Percentiles rank a stretch among this genome's conserved stretches.
phyloP scores from a whole-genome alignment of 64 coral and sea anemone species.

The Montipora efflorescens region DNA sequence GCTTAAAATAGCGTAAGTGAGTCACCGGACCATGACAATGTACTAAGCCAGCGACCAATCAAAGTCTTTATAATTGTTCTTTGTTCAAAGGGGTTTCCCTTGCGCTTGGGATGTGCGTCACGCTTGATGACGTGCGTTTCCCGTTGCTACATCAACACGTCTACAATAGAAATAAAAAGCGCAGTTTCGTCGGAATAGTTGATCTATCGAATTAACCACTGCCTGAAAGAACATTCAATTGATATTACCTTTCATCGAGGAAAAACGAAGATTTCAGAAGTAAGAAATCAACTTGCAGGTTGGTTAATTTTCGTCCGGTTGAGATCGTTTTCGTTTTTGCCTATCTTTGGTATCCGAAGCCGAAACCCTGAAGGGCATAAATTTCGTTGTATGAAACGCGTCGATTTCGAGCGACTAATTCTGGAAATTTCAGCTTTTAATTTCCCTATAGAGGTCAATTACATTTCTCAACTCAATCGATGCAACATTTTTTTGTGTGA shows the following conservation, averaged over 20 bases:
- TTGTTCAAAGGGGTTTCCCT: constrained; percentile 7
- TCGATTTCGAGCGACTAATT: no score
- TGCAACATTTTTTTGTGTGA: no score
- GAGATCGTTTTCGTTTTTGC: no score
- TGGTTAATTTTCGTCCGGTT: background rate
- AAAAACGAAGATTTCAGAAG: constrained; percentile 1
- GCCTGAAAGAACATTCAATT: background rate
- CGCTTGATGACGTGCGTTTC: background rate
- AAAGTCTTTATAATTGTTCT: background rate
- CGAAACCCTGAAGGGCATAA: no score
- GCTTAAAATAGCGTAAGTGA: background rate
- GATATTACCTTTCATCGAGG: background rate
- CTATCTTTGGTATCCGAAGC: no score
- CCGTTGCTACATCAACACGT: background rate
- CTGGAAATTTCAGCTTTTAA: no score
- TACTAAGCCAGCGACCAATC: background rate
- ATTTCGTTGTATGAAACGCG: no score
- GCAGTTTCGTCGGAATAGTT: background rate
- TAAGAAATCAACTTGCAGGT: background rate
- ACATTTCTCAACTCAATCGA: no score
- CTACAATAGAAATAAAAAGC: background rate
- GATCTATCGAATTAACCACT: background rate
- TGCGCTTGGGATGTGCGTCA: constrained; percentile 1
- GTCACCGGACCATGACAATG: background rate
- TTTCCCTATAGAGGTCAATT: no score